Percentiles rank a stretch among this genome's conserved stretches.
phyloP scores from a whole-genome alignment of 2,888 invertebrate genomes.

The Oxytorus armatus region DNA sequence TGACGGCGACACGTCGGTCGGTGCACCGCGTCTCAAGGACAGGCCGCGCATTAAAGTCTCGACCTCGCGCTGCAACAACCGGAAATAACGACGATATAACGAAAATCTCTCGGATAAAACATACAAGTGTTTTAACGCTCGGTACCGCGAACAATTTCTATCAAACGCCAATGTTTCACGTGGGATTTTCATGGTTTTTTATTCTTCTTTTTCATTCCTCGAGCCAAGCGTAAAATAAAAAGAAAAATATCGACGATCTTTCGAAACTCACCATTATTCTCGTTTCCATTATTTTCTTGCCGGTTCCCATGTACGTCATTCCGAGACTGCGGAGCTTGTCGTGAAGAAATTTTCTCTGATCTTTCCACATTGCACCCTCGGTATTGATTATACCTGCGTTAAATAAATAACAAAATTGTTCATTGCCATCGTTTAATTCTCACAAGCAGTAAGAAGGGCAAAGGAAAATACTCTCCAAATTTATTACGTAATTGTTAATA shows the following conservation, averaged over 20 bases:
- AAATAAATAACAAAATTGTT: not conserved
- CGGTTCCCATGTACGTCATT: slow-evolving; percentile 93
- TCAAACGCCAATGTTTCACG: too few species aligned
- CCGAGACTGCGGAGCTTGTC: slow-evolving; percentile 94
- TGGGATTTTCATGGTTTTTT: too few species aligned
- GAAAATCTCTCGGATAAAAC: not conserved
- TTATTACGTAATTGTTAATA: not conserved
- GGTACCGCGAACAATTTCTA: not conserved
- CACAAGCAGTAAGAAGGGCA: not conserved
- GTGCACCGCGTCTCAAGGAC: slow-evolving; percentile 87
- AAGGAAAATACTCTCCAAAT: not conserved
- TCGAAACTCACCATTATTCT: slow-evolving; percentile 90
- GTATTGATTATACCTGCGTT: slow-evolving; percentile 94
- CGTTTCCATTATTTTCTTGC: slow-evolving; percentile 92
- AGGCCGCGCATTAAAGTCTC: slow-evolving; percentile 89
- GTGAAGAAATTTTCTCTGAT: slow-evolving; percentile 94
- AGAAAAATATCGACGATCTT: not conserved
- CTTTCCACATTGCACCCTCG: slow-evolving; percentile 95
- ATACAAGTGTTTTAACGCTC: not conserved
- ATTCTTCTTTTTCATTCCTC: too few species aligned
- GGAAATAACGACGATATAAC: slow-evolving; percentile 46
- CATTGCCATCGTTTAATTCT: not conserved
- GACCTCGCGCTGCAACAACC: slow-evolving; percentile 88
- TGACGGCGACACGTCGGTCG: slow-evolving; percentile 90
- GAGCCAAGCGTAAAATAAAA: not conserved